Base-by-base conservation (phyloP, 2,888 invertebrate species). In the Phortica magna region DNA sequence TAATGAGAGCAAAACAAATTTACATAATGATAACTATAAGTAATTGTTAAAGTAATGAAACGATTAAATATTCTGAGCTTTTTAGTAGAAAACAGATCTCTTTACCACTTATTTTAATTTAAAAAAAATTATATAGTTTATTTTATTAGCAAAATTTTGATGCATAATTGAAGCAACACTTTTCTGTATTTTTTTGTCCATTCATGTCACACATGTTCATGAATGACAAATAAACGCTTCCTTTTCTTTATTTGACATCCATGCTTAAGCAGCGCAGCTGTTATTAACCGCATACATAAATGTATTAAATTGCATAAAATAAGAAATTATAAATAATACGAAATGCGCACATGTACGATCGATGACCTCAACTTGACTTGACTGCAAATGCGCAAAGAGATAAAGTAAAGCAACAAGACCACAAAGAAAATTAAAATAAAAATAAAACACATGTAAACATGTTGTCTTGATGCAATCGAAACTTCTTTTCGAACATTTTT, bases 231-330 rank as follows among this genome's bases (percentile, higher is more conserved):
- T 48, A 14, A 14, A 7, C 7, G 10, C 48, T 48, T 48, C 48
- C 2, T 48, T 7, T 48, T 48, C 14, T 12, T 14, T 48, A 48
- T 48, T 14, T 48, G 48, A 48, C 14, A 48, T 9, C 7, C 48
- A 48, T 48, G 48, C 48, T 12, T 48, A 14, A 48, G 14, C 48
- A 48, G 61, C 17, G 61, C 61, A 61, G 61, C 61, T 61, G 61
- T 61, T 61, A 1, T 61, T 61, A 61, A 61, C 61, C 65, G 41
- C 65, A 65, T 65, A 39, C 9, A 65, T 41, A 14, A 22, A 65
- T 65, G 14, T 6, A 14, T 39, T 14, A 65, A 65, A 65, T 65
- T 65, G 39, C 14, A 65, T 65, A 41, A 65, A 65, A 65, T 65
- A 39, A 39, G 3, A 65, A 65, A 65, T 65, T 65, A 41, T 22